These are phyloP conservation scores for Ispidina picta DNA, from an alignment of 2,797 vertebrate genomes.

Conservation along the genomic window DNA sequence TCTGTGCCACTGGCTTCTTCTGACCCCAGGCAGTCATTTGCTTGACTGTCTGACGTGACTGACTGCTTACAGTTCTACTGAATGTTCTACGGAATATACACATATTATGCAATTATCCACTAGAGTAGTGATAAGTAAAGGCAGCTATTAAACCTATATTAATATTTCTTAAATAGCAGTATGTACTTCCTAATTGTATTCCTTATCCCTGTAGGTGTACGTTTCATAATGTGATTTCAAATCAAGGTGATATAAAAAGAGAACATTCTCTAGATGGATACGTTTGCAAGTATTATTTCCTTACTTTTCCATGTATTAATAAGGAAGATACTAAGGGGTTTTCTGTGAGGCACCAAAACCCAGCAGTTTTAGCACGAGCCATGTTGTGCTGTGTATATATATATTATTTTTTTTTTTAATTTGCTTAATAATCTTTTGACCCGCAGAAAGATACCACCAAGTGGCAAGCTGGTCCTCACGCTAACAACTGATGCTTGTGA, in stretches of 20 bases:
- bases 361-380: background rate
- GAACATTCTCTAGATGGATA: background rate
- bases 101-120: background rate
- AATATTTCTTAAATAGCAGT: background rate
- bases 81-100: background rate
- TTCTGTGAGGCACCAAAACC: background rate
- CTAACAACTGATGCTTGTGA: slow-evolving; percentile 91
- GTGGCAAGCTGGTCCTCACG: slow-evolving; percentile 87
- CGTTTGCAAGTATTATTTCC: background rate
- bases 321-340: background rate
- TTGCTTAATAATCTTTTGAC: background rate
- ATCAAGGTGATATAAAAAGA: background rate
- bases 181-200: background rate
- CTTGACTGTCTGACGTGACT: background rate
- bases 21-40: background rate
- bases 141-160: background rate
- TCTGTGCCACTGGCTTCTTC: background rate
- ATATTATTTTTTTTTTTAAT: background rate
- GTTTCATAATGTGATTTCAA: background rate
- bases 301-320: background rate
- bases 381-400: accelerated
- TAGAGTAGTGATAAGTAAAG: background rate
- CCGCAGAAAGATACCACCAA: slow-evolving; percentile 90
- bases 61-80: background rate
- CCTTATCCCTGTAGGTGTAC: background rate